phyloP scores from a whole-genome alignment of 2,797 vertebrate species.

The Fundulus diaphanus region DNA sequence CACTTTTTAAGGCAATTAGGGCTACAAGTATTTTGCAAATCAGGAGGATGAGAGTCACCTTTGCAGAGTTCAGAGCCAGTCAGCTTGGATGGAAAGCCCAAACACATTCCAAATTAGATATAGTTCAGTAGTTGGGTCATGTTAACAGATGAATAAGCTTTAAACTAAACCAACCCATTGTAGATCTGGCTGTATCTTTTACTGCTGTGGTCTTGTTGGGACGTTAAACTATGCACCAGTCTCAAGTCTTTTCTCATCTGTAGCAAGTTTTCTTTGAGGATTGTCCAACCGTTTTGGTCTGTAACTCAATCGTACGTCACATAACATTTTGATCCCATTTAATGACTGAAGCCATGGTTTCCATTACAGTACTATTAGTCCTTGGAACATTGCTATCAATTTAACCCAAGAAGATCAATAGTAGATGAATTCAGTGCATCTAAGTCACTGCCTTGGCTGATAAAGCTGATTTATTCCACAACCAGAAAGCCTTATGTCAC shows the following conservation, averaged over 20 bases:
- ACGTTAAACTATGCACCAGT: not conserved
- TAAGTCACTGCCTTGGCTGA: constrained; percentile 42
- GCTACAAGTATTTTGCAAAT: not conserved
- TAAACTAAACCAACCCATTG: not conserved
- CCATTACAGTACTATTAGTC: constrained; percentile 20
- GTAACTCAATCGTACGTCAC: no score
- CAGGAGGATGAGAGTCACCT: not conserved
- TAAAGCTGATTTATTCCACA: constrained; percentile 36
- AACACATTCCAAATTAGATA: not conserved
- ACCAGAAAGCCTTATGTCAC: constrained; percentile 29
- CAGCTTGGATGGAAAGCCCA: not conserved
- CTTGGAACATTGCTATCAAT: constrained; percentile 31
- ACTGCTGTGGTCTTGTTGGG: not conserved
- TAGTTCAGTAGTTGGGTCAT: not conserved
- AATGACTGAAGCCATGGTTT: no score
- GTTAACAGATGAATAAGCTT: not conserved
- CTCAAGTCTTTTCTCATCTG: not conserved
- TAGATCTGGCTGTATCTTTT: not conserved
- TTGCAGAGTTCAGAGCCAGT: not conserved
- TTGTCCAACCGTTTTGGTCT: no score
- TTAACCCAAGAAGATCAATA: constrained; percentile 31
- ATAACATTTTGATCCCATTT: constrained; percentile 32
- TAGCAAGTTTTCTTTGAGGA: not conserved
- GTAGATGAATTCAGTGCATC: constrained; percentile 23
- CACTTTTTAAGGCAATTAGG: not conserved